Base-by-base conservation (phyloP, 2,113 vertebrate species). In the Notarius lentiginosus region DNA sequence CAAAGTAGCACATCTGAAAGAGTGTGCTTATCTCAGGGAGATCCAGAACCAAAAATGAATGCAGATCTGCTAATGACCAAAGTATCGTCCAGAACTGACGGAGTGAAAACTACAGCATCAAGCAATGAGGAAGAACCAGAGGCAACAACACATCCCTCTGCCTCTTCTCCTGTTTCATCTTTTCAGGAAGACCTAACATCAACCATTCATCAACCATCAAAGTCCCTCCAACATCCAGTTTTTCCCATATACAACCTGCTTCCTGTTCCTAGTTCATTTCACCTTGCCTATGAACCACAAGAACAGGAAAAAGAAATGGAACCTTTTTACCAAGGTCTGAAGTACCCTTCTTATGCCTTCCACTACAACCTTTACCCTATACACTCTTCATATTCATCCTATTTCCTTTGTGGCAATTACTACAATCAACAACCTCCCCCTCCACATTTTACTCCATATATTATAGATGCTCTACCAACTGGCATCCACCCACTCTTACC, bases 271-370 rank as follows among this genome's bases (percentile, higher is more conserved):
- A 96, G 95, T 49, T 96, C 94, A 94, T 92, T 92, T 93, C 85
- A 92, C 3, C 6, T 66, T 75, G 68, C 82, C 6, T 22, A 66
- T 91, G 92, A 94, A 95, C 41, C 30, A 17, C 34, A 73, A 63
- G 34, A 53, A 10, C 93, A 0, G 95, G 47, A 91, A 96, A 53
- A 60, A 63, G 55, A 56, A 24, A 47, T 22, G 18, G 72, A 41
- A 51, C 49, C 8, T 18, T 5, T 17, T 10, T 76, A 49, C 41
- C 83, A 83, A 24, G 22, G 79, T 87, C 92, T 96, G 0, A 97
- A 99, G 56, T 98, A 96, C 90, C 82, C 95, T 0, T 91, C 95
- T 1, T 96, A 96, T 41, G 91, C 96, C 30, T 93, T 97, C 24
- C 63, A 76, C 1, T 58, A 56, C 58, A 88, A 93, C 0, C 95